These are phyloP conservation scores for Chloroclysta siterata DNA, from an alignment of 2,888 invertebrate genomes.

Conservation along the genomic window DNA sequence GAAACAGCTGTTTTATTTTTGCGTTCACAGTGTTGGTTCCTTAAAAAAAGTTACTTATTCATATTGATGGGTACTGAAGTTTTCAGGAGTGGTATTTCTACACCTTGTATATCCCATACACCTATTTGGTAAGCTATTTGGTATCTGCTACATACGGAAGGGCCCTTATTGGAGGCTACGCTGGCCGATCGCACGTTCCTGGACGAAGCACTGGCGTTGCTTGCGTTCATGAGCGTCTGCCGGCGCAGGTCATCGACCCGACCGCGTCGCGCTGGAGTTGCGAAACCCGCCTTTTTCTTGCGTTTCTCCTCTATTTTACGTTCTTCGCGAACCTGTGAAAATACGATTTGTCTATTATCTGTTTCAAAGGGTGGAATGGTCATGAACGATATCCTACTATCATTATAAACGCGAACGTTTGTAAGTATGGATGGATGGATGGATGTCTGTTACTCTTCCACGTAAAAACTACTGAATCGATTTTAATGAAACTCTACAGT, in stretches of 20 bases:
- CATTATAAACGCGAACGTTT: too few relatives aligned
- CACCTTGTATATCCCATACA: too few relatives aligned
- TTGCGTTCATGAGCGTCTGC: conserved; percentile 73
- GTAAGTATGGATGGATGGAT: too few relatives aligned
- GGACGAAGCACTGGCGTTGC: conserved; percentile 76
- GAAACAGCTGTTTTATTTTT: too few relatives aligned
- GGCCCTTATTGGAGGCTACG: conserved; percentile 64
- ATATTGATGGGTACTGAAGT: too few relatives aligned
- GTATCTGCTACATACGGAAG: conserved; percentile 55
- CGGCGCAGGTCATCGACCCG: conserved; percentile 67
- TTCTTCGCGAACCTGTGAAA: conserved; percentile 73
- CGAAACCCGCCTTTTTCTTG: conserved; percentile 74
- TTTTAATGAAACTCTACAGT: too few relatives aligned
- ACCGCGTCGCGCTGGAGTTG: conserved; percentile 68
- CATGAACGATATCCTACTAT: too few relatives aligned
- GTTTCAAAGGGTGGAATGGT: not conserved
- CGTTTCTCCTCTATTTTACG: conserved; percentile 76
- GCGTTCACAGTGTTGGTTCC: too few relatives aligned
- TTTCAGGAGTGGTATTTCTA: too few relatives aligned
- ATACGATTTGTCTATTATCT: not conserved
- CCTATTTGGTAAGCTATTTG: not conserved
- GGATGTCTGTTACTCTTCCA: too few relatives aligned
- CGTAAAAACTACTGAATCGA: too few relatives aligned
- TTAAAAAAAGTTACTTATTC: too few relatives aligned
- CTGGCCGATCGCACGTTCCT: conserved; percentile 69